phyloP scores from a whole-genome alignment of 2,797 vertebrate species.

The Calcarius lapponicus region DNA sequence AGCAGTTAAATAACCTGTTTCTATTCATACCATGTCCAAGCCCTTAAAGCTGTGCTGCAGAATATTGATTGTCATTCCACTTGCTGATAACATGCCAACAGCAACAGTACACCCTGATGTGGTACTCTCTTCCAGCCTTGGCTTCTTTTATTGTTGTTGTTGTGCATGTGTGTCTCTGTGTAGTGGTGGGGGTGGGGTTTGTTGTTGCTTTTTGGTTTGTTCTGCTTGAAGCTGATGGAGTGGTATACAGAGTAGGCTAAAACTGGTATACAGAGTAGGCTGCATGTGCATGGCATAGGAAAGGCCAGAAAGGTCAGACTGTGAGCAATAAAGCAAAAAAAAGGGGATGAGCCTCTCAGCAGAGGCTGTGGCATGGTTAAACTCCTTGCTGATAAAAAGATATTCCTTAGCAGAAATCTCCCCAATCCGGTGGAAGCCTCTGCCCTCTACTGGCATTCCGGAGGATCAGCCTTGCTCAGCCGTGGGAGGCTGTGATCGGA shows the following conservation, averaged over 20 bases:
- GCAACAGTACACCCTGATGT: background rate
- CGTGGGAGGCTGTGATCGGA: background rate
- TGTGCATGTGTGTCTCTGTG: fast-evolving
- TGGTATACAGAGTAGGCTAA: fast-evolving
- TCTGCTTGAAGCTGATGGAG: background rate
- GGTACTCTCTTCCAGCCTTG: background rate
- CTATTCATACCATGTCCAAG: background rate
- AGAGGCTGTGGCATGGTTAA: background rate
- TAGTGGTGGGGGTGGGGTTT: fast-evolving
- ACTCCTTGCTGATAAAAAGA: background rate
- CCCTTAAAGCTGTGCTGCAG: background rate
- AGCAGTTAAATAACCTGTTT: background rate
- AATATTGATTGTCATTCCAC: background rate
- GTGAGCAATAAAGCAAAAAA: background rate
- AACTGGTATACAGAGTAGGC: fast-evolving
- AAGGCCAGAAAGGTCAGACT: background rate
- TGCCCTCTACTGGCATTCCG: slow-evolving; percentile 51
- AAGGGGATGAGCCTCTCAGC: background rate
- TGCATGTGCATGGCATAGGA: background rate
- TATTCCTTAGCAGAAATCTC: background rate
- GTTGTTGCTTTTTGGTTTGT: background rate
- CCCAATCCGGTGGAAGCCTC: background rate
- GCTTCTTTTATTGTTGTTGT: background rate
- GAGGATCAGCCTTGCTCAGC: background rate
- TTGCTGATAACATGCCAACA: background rate